Percentiles rank a stretch among this genome's conserved stretches.
phyloP scores from a whole-genome alignment of 2,888 invertebrate species.

The Morpho deidamia region DNA sequence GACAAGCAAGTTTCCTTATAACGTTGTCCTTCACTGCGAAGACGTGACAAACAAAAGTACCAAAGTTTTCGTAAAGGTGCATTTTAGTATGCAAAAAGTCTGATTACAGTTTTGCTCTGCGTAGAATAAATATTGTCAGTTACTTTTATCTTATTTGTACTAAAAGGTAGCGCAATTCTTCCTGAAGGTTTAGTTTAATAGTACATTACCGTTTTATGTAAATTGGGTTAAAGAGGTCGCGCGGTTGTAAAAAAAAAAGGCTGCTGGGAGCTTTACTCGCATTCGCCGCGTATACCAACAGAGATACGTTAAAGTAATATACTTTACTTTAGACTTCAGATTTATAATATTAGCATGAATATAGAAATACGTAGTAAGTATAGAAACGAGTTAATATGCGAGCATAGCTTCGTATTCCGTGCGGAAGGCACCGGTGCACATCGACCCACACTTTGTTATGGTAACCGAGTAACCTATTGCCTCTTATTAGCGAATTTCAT shows the following conservation, averaged over 20 bases:
- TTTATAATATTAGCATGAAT: not conserved
- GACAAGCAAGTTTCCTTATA: constrained; percentile 10
- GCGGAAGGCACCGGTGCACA: constrained; percentile 32
- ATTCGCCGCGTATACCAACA: no score
- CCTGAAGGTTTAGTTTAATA: no score
- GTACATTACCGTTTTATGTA: no score
- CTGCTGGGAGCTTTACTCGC: no score
- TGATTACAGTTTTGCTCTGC: no score
- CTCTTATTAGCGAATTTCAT: constrained; percentile 5
- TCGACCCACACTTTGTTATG: constrained; percentile 13
- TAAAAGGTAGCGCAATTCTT: no score
- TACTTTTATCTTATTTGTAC: no score
- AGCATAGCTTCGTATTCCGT: constrained; percentile 29
- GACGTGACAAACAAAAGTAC: constrained; percentile 8
- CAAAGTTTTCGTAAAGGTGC: not conserved
- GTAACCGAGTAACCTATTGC: constrained; percentile 23
- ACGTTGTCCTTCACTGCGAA: constrained; percentile 5
- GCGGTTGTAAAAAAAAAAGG: no score
- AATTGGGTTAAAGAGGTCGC: no score
- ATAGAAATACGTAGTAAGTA: not conserved
- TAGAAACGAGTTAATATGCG: not conserved
- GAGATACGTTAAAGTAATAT: no score
- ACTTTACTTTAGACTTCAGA: no score
- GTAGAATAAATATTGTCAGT: no score
- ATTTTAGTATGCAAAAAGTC: not conserved